Base-by-base conservation (phyloP, 1,140 invertebrate species). In the Bombus turneri region DNA sequence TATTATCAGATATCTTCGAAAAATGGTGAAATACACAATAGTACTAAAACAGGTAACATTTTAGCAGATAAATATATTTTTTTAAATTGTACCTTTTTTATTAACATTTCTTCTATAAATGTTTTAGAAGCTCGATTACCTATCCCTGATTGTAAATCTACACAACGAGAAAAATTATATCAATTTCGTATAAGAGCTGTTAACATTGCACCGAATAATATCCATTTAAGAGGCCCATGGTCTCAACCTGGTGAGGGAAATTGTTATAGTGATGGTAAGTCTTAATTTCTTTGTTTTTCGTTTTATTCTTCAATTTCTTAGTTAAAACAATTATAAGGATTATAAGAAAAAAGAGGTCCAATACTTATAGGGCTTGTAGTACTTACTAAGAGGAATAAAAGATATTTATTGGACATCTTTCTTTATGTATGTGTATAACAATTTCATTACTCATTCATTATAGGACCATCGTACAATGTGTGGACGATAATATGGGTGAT, bases 1-100 rank as follows among this genome's bases (percentile, higher is more conserved):
- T 95, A 95, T 84, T 97, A 97, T 91, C 95, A 97, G 79, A 91
- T 96, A 75, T 88, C 82, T 34, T 89, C 92, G 31, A 92, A 73
- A 31, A 89, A 93, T 34, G 87, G 87, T 39, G 91, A 93, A 25
- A 92, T 95, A 47, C 87, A 91, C 37, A 95, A 94, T 43, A 94
- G 91, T 28, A 93, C 92, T 22, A 86, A 66, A 83, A 86, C 80
- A 80, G 92, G 94, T 93, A 89, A 83, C n/a, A 64, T 28, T 41
- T 25, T 37, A 13, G 53, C 18, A n/a, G 6, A 47, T 31, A 66
- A 43, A 57, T 12, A 5, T 37, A 3, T 62, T 28, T 13, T 34
- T 69, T 47, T 69, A 59, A 18, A 66, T 66, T 25, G 4, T 72
- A 2, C 13, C 1, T 13, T 25, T 74, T 41, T 41, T 41, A n/a